Conservation (phyloP, 2,888 invertebrate species). For the Chaetogeoica ovagalla region DNA sequence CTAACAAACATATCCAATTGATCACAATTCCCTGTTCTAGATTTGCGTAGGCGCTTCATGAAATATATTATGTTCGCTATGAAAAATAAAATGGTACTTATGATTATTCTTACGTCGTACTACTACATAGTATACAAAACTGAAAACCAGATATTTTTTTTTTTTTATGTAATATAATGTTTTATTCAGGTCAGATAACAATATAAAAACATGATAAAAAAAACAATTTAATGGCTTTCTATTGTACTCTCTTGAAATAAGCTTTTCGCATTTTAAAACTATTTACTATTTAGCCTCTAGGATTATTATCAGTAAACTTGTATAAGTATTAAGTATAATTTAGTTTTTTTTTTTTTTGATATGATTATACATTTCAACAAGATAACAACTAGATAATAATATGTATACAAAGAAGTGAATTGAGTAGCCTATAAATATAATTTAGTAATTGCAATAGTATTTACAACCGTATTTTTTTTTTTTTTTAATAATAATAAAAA, state of each 20-base stretch:
- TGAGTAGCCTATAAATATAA: slow-evolving; percentile 23
- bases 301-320: slow-evolving; percentile 26
- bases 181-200: slow-evolving; percentile 47
- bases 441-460: slow-evolving; percentile 30
- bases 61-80: too few species aligned
- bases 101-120: too few species aligned
- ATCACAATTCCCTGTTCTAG: too few species aligned
- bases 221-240: slow-evolving; percentile 16
- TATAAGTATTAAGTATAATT: neutral
- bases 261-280: slow-evolving; percentile 18
- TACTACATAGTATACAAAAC: neutral
- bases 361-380: slow-evolving; percentile 44
- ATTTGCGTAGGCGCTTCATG: too few species aligned
- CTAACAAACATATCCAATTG: too few species aligned
- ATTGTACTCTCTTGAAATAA: slow-evolving; percentile 14
- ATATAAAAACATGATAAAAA: slow-evolving; percentile 42
- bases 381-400: slow-evolving; percentile 51
- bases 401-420: slow-evolving; percentile 42
- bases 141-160: neutral
- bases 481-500: too few species aligned
- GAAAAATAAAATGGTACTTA: too few species aligned
- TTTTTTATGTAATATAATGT: slow-evolving; percentile 43
- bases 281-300: slow-evolving; percentile 16
- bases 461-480: slow-evolving; percentile 19
- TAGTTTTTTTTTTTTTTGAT: slow-evolving; percentile 4